phyloP scores from a whole-genome alignment of 35 echinoderm and acorn worm genomes.

The Eucidaris tribuloides region DNA sequence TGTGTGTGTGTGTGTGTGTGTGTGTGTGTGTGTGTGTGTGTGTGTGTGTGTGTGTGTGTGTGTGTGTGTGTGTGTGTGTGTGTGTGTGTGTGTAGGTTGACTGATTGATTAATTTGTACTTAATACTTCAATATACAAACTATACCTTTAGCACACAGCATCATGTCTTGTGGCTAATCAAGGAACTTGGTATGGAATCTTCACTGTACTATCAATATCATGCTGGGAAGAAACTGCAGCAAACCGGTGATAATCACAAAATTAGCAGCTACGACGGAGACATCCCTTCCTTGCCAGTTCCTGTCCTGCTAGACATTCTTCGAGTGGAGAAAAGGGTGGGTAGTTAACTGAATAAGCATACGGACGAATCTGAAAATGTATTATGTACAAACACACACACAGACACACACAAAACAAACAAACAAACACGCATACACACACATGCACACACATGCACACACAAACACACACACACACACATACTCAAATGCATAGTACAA shows the following conservation, averaged over 20 bases:
- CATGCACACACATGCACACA: neutral
- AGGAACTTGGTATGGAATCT: slow-evolving; percentile 12
- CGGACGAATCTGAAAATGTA: neutral
- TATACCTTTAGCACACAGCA: neutral
- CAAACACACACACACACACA: neutral
- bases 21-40: neutral
- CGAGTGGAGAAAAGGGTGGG: neutral
- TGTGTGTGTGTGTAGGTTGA: neutral
- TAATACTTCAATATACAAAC: neutral
- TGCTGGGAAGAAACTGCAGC: neutral
- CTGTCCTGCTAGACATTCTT: neutral
- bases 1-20: neutral
- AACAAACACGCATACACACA: neutral
- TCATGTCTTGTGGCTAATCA: slow-evolving; percentile 2
- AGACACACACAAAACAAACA: neutral
- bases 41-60: neutral
- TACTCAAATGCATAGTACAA: neutral
- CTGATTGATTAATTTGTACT: neutral
- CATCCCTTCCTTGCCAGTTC: neutral
- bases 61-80: neutral
- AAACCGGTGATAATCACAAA: neutral
- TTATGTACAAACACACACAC: neutral
- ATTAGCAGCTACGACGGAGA: neutral
- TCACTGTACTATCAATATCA: neutral
- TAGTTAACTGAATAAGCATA: neutral